These are phyloP conservation scores for Microplitis manilae DNA, from an alignment of 2,888 invertebrate species.

Conservation along the genomic window DNA sequence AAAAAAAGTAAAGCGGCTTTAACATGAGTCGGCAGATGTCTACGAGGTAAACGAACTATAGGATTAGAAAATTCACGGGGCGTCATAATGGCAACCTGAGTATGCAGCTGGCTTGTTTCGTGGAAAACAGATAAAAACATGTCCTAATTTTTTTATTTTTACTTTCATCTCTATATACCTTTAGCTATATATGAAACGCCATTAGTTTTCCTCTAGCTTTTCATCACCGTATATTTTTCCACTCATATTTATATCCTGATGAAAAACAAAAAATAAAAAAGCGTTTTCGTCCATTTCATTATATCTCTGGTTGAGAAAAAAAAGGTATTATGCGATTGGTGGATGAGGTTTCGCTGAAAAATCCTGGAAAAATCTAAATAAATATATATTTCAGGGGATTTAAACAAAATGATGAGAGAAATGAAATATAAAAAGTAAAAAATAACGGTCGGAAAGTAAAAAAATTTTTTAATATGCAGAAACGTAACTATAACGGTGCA, in stretches of 20 bases:
- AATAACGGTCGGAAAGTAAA: not conserved
- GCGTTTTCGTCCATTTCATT: not conserved
- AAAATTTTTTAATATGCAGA: not conserved
- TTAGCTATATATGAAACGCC: not conserved
- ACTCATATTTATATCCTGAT: not conserved
- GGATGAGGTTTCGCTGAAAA: not conserved
- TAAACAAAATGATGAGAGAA: not conserved
- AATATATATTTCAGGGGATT: not conserved
- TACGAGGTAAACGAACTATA: not conserved
- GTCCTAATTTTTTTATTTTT: slow-evolving; percentile 4
- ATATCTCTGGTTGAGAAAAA: not conserved
- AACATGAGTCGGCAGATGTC: slow-evolving; percentile 11
- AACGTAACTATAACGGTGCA: no score
- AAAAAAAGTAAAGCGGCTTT: slow-evolving; percentile 9
- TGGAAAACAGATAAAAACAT: slow-evolving; percentile 18
- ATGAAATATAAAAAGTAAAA: not conserved
- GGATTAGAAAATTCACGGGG: not conserved
- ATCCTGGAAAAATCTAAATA: not conserved
- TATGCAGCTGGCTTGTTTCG: not conserved
- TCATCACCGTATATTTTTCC: slow-evolving; percentile 14
- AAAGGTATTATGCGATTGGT: not conserved
- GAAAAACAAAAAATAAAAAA: not conserved
- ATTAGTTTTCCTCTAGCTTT: slow-evolving; percentile 8
- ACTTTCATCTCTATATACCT: not conserved
- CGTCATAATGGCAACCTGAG: not conserved